These are phyloP conservation scores for Bettongia penicillata DNA, from an alignment of 2,113 vertebrate species.

Conservation along the genomic window DNA sequence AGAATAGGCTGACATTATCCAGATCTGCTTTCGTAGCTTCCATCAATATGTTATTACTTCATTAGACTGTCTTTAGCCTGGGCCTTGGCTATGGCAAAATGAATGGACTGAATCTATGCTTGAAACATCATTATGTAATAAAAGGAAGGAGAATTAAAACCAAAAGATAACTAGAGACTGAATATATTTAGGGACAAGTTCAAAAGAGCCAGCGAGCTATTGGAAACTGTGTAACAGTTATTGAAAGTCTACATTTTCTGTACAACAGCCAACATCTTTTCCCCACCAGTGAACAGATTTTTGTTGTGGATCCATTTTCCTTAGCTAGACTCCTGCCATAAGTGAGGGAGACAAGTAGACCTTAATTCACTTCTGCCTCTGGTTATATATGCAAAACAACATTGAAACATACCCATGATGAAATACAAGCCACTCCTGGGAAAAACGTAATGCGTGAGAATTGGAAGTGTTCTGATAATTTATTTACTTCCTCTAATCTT, in stretches of 20 bases:
- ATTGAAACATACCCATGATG: neutral
- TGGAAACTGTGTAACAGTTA: neutral
- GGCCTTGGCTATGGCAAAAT: neutral
- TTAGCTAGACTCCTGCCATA: neutral
- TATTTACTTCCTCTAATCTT: neutral
- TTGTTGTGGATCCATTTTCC: neutral
- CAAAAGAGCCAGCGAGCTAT: constrained; percentile 8
- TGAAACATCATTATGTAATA: neutral
- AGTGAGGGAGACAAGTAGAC: neutral
- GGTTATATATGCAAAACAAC: neutral
- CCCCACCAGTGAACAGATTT: neutral
- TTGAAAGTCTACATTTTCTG: neutral
- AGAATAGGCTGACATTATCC: neutral
- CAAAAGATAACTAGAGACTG: neutral
- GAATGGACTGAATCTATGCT: constrained; percentile 7
- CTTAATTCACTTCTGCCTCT: neutral
- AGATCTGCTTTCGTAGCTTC: constrained; percentile 11
- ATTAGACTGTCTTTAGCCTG: constrained; percentile 8
- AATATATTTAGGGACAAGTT: neutral
- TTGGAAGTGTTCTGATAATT: neutral
- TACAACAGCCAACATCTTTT: neutral
- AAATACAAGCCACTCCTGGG: neutral
- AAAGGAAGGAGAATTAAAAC: constrained; percentile 1
- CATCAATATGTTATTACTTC: neutral
- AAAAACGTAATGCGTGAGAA: neutral